Evolutionary conservation across 2,113 vertebrate genomes (phyloP).

Genomic region (Trogon melanurus): DNA sequence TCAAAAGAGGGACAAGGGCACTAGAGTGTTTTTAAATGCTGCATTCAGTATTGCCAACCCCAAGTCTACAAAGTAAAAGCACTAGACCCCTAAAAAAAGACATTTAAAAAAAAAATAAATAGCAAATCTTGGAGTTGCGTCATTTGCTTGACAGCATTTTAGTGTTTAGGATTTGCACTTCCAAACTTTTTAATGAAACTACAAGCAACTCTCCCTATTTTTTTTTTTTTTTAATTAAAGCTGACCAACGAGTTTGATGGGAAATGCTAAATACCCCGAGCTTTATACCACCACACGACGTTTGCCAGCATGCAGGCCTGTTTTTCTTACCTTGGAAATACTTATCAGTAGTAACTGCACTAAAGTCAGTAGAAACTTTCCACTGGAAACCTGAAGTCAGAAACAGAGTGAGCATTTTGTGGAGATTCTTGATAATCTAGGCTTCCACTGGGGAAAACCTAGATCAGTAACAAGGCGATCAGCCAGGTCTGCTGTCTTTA

Average conservation of each 20-base stretch:
- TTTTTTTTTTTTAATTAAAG: background rate
- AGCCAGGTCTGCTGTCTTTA: background rate
- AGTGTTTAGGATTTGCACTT: background rate
- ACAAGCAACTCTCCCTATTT: background rate
- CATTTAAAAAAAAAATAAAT: background rate
- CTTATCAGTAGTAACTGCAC: background rate
- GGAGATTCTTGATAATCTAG: background rate
- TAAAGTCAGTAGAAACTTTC: background rate
- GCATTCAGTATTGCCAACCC: slow-evolving; percentile 38
- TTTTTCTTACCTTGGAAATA: background rate
- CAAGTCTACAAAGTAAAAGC: slow-evolving; percentile 10
- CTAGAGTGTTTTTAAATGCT: slow-evolving; percentile 47
- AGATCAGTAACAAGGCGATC: background rate
- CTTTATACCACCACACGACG: background rate
- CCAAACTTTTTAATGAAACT: background rate
- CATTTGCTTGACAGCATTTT: background rate
- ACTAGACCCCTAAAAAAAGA: background rate
- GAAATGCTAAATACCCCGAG: background rate
- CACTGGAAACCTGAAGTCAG: background rate
- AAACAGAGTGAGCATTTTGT: background rate
- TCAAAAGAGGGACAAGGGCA: slow-evolving; percentile 44
- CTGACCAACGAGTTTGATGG: background rate
- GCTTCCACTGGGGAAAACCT: background rate
- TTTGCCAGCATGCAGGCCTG: background rate
- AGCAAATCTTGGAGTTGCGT: background rate